These are phyloP conservation scores for Mythimna loreyi DNA, from an alignment of 2,888 invertebrate genomes.

Conservation along the genomic window DNA sequence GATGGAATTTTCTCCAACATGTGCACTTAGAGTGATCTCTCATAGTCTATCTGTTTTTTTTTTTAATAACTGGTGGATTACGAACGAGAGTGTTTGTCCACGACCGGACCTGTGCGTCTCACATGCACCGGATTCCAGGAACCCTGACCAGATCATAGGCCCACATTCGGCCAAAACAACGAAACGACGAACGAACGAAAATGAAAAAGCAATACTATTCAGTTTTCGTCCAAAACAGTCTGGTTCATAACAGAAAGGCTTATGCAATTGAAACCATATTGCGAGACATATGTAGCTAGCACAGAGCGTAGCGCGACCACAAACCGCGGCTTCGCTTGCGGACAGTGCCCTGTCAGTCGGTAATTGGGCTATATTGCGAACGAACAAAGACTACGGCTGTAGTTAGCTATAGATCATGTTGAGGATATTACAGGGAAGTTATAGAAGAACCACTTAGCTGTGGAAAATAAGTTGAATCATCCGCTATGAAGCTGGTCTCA, in stretches of 20 bases:
- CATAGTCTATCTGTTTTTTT: too few species aligned
- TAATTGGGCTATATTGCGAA: slow-evolving; percentile 65
- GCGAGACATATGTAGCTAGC: slow-evolving; percentile 42
- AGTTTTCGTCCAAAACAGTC: not conserved
- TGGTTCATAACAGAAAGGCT: not conserved
- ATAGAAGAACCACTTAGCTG: slow-evolving; percentile 17
- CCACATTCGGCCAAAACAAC: too few species aligned
- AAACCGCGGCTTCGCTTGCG: slow-evolving; percentile 56
- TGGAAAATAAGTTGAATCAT: too few species aligned
- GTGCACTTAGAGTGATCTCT: too few species aligned
- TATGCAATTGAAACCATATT: slow-evolving; percentile 37
- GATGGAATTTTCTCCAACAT: not conserved
- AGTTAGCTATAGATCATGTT: slow-evolving; percentile 34
- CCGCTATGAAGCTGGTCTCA: too few species aligned
- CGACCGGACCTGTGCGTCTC: too few species aligned
- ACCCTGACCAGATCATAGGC: too few species aligned
- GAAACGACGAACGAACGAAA: too few species aligned
- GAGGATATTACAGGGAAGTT: not conserved
- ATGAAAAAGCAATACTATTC: too few species aligned
- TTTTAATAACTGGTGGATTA: too few species aligned
- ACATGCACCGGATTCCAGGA: too few species aligned
- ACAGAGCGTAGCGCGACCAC: slow-evolving; percentile 47
- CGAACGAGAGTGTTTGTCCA: too few species aligned
- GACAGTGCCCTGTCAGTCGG: slow-evolving; percentile 61
- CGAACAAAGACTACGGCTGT: slow-evolving; percentile 49